Conservation (phyloP, 2,888 invertebrate genomes). For the Tanypteryx hageni region DNA sequence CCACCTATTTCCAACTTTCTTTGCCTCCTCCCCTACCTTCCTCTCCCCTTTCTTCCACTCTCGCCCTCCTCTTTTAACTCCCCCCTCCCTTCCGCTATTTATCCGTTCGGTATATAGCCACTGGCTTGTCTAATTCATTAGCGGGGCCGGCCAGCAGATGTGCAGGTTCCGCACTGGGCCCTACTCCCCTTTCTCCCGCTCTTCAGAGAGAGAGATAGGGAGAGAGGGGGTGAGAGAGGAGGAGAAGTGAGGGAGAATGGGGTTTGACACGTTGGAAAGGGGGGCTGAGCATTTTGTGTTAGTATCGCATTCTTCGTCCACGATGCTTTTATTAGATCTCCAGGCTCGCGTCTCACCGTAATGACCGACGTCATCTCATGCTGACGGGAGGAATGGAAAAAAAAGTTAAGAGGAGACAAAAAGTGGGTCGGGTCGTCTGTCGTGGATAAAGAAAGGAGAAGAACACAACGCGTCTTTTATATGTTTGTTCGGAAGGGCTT, state of each 20-base stretch:
- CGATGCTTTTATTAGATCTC: background rate
- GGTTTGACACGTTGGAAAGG: no score
- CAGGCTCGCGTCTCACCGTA: background rate
- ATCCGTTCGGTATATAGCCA: background rate
- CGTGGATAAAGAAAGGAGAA: background rate
- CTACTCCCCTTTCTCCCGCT: no score
- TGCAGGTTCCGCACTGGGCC: background rate
- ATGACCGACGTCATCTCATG: background rate
- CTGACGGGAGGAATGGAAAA: background rate
- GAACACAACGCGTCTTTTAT: constrained; percentile 1
- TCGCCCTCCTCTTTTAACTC: no score
- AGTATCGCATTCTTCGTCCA: background rate
- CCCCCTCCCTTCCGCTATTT: no score
- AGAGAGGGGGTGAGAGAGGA: no score
- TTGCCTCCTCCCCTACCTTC: no score
- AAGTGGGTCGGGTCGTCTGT: background rate
- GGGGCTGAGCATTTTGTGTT: background rate
- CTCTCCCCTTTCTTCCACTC: no score
- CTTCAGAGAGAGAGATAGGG: no score
- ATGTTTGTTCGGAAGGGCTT: background rate
- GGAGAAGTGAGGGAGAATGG: no score
- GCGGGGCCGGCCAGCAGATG: background rate
- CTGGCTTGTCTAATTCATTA: background rate
- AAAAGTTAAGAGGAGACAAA: background rate
- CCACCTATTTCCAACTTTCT: no score